Base-by-base conservation (phyloP, 2,797 vertebrate species). In the Pipistrellus nathusii region DNA sequence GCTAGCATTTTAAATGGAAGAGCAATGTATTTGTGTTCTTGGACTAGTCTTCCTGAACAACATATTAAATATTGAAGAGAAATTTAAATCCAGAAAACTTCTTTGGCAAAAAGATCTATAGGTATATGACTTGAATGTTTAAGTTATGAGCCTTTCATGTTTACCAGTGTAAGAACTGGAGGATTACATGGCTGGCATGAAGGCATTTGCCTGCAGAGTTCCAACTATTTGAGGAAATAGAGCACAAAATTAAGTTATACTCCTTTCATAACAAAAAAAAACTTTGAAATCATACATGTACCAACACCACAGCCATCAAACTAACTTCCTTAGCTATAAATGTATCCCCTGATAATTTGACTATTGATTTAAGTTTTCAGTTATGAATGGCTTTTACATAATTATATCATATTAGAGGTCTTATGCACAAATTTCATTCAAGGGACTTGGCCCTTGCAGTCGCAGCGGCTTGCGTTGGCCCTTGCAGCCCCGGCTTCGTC, bases 221-320 rank as follows among this genome's bases (percentile, higher is more conserved):
- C 82, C 93, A 97, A 96, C 86, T 96, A 94, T 96, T 89, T 95
- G 68, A 94, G 96, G 96, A 98, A 98, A 97, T 80, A 98, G 96
- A 98, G 94, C 96, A 97, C 97, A 94, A 97, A 98, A 98, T 97
- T 96, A 97, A 94, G 96, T 97, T 97, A 96, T 96, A 96, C 97
- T 90, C 69, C 92, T 97, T 97, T 97, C 88, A 94, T 96, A 97
- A 96, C 71, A 97, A 72, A 41, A 48, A 86, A 91, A 96, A 97
- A 97, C 77, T 93, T 93, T 18, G 55, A 96, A 90, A 81, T 57
- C 23, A 1, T 4, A 90, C 91, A 85, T 21, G 0, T 53, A 66
- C 35, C 38, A 90, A 92, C 77, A 92, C 18, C 66, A 90, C 18
- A 25, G 20, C 7, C 13, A 44, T 75, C 46, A 59, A 23, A n/a